Conservation (phyloP, 1,140 invertebrate genomes). For the Brachionus sp. region DNA sequence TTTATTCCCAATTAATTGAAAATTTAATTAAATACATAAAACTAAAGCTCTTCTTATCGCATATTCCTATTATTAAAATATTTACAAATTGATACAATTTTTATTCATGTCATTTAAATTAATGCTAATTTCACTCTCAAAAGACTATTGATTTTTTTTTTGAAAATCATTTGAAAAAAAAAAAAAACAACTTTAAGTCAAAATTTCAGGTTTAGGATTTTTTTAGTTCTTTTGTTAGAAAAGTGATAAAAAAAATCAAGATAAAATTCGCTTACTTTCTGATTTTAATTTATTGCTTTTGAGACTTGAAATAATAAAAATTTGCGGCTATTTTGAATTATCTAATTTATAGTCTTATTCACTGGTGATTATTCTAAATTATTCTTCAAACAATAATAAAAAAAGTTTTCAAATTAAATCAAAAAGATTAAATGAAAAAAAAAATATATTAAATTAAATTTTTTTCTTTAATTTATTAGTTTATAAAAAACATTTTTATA, state of each 20-base stretch:
- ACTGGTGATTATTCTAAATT: background rate
- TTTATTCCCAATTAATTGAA: background rate
- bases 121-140: background rate
- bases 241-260: background rate
- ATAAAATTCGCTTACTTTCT: background rate
- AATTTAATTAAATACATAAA: background rate
- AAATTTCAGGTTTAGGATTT: no score
- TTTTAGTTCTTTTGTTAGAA: no score
- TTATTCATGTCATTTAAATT: background rate
- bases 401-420: no score
- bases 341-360: background rate
- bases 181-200: no score
- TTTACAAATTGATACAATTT: slow-evolving; percentile 17
- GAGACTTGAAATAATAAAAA: background rate
- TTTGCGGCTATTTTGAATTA: background rate
- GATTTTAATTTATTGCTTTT: background rate
- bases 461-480: no score
- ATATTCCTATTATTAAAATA: slow-evolving; percentile 16
- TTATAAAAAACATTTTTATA: no score
- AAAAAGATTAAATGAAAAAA: no score
- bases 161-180: no score
- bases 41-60: background rate
- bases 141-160: background rate
- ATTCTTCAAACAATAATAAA: background rate
- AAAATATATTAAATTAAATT: no score